Conservation (phyloP, 64 coral and sea anemone species). For the Porites lutea region DNA sequence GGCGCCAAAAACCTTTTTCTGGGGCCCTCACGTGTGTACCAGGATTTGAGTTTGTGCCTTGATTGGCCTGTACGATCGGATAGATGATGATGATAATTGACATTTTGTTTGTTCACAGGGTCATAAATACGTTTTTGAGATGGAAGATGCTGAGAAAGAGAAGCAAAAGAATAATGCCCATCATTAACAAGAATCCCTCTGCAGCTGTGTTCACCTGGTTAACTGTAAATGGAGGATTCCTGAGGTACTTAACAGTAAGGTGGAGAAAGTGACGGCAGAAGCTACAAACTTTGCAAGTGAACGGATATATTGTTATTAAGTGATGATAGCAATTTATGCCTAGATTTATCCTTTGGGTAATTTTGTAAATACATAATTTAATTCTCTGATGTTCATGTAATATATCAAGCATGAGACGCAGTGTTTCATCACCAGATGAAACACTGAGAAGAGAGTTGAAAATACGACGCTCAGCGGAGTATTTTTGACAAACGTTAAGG, state of each 20-base stretch:
- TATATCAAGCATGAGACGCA: no score
- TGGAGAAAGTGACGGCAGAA: not conserved
- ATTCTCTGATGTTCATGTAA: not conserved
- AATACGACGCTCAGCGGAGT: no score
- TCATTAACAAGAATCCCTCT: not conserved
- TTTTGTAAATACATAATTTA: conserved; percentile 19
- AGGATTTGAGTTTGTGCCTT: no score
- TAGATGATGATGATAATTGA: no score
- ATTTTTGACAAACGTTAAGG: no score
- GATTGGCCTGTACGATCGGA: no score
- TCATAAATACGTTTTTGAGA: conserved; percentile 34
- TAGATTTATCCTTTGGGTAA: not conserved
- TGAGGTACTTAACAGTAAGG: conserved; percentile 20
- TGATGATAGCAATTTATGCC: not conserved
- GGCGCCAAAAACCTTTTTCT: no score
- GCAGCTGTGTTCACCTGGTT: not conserved
- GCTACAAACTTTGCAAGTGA: not conserved
- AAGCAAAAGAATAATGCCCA: not conserved
- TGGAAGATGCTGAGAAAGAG: conserved; percentile 42
- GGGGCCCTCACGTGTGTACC: no score
- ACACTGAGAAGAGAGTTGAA: no score
- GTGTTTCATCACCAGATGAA: no score
- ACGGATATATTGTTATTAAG: not conserved
- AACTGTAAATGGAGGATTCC: not conserved
- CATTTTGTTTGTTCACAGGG: conserved; percentile 12